These are phyloP conservation scores for Forbesichthys agassizii DNA, from an alignment of 2,113 vertebrate species.

Conservation along the genomic window DNA sequence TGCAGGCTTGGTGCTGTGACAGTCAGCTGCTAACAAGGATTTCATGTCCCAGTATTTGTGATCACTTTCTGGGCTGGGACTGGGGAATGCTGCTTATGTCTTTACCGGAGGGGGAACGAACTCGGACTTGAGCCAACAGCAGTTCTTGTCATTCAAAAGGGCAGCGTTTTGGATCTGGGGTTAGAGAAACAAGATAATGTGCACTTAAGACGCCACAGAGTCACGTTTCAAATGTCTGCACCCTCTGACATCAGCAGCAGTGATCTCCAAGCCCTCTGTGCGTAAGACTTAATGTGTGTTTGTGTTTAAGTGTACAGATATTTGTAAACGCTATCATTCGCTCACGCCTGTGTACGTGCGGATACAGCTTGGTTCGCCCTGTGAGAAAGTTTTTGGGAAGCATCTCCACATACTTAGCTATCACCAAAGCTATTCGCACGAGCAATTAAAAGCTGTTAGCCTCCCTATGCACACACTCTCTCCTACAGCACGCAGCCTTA, in stretches of 20 bases:
- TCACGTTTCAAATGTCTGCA: constrained; percentile 62
- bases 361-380: constrained; percentile 20
- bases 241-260: constrained; percentile 9
- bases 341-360: constrained; percentile 35
- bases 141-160: constrained; percentile 70
- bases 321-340: background rate
- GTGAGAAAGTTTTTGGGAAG: constrained; percentile 48
- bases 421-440: constrained; percentile 68
- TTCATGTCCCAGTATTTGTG: constrained; percentile 49
- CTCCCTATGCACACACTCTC: constrained; percentile 54
- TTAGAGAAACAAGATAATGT: constrained; percentile 66
- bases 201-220: constrained; percentile 62
- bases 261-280: constrained; percentile 54
- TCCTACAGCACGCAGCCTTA: constrained; percentile 53
- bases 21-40: constrained; percentile 62
- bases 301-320: constrained; percentile 40
- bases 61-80: constrained; percentile 44
- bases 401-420: constrained; percentile 61
- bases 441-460: constrained; percentile 75
- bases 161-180: constrained; percentile 54
- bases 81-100: constrained; percentile 53
- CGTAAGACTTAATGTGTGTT: constrained; percentile 46
- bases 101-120: constrained; percentile 34
- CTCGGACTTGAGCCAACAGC: constrained; percentile 48
- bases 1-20: constrained; percentile 62